phyloP scores from a whole-genome alignment of 2,797 vertebrate species.

The Cercopithecus neglectus region DNA sequence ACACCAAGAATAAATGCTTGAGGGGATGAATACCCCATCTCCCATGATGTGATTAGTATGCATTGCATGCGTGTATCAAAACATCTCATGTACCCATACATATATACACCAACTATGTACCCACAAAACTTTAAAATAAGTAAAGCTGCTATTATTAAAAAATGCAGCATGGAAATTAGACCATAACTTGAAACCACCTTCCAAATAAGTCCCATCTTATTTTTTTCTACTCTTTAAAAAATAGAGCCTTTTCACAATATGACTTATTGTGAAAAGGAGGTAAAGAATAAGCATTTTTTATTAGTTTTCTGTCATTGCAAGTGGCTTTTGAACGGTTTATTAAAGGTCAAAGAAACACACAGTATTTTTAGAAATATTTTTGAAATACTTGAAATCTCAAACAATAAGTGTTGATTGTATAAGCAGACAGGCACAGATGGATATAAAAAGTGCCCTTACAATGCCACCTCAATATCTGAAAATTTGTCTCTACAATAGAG shows the following conservation, averaged over 20 bases:
- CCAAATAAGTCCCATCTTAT: conserved; percentile 12
- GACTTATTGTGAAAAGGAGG: neutral
- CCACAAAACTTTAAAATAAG: neutral
- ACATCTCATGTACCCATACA: neutral
- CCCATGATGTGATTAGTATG: neutral
- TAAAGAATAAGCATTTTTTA: conserved; percentile 6
- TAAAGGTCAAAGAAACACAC: conserved; percentile 10
- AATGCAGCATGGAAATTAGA: neutral
- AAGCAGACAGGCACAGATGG: neutral
- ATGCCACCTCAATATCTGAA: conserved; percentile 8
- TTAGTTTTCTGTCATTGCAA: conserved; percentile 3
- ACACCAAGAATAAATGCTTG: neutral
- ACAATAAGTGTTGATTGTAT: conserved; percentile 48
- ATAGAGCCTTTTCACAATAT: neutral
- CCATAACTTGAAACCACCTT: neutral
- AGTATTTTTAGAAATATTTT: conserved; percentile 42
- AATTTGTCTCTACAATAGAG: neutral
- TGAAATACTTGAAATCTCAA: conserved; percentile 14
- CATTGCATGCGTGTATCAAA: neutral
- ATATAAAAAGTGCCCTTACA: neutral
- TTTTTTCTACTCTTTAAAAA: neutral
- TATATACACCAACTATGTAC: neutral
- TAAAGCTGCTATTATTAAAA: neutral
- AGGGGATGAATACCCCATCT: neutral
- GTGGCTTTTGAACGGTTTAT: conserved; percentile 41